Evolutionary conservation across 2,888 invertebrate species (phyloP).

Genomic region (Arctia plantaginis): DNA sequence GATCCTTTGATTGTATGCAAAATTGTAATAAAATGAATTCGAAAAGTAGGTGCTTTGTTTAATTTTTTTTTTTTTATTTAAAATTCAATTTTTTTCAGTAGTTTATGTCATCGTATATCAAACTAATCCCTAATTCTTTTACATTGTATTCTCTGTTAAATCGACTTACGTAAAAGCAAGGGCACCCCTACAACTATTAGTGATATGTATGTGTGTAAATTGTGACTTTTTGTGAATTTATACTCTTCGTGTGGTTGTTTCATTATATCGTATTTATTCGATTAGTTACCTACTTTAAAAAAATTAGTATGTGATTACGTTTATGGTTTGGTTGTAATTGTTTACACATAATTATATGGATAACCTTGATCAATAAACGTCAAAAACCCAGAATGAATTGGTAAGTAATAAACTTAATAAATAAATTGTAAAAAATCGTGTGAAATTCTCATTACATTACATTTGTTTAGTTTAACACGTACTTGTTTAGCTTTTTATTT

Average conservation of each 20-base stretch:
- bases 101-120: neutral
- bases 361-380: constrained; percentile 63
- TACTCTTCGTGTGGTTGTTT: constrained; percentile 28
- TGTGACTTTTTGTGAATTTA: constrained; percentile 40
- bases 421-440: constrained; percentile 5
- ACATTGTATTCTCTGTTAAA: neutral
- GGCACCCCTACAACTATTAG: constrained; percentile 7
- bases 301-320: constrained; percentile 33
- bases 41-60: no score
- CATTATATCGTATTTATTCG: constrained; percentile 17
- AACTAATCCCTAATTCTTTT: neutral
- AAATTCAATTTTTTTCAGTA: neutral
- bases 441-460: neutral
- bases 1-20: no score
- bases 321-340: constrained; percentile 26
- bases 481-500: neutral
- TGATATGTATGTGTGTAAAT: constrained; percentile 34
- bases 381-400: constrained; percentile 50
- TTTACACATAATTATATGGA: constrained; percentile 36
- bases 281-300: constrained; percentile 25
- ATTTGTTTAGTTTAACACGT: neutral
- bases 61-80: neutral
- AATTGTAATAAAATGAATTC: no score
- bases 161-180: constrained; percentile 4
- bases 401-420: constrained; percentile 48